These are phyloP conservation scores for Romanogobio albipinnatus DNA, from an alignment of 2,113 vertebrate species.

Conservation along the genomic window DNA sequence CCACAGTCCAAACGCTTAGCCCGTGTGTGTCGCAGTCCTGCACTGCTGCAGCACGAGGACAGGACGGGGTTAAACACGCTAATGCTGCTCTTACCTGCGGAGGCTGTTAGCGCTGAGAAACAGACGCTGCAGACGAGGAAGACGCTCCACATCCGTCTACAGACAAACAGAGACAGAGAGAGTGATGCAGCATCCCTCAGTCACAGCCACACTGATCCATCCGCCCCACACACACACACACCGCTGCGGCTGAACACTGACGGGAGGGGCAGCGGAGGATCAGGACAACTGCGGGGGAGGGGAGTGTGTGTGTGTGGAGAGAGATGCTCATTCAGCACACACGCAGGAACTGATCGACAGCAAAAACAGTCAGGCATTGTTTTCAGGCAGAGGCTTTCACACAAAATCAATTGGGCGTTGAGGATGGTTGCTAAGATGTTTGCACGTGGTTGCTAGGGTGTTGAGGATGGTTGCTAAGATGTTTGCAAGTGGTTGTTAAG, in stretches of 20 bases:
- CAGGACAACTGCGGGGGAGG: not conserved
- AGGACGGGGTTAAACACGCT: not conserved
- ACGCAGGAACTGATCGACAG: not conserved
- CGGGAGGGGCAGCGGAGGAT: slow-evolving; percentile 40
- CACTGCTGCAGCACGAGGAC: not conserved
- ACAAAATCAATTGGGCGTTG: not conserved
- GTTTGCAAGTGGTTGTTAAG: too few species aligned
- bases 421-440: not conserved
- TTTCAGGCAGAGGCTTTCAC: not conserved
- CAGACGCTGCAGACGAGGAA: slow-evolving; percentile 92
- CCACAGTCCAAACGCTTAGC: not conserved
- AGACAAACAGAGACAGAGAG: slow-evolving; percentile 34
- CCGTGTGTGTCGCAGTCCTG: not conserved
- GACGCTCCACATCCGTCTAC: slow-evolving; percentile 92
- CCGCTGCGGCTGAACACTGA: not conserved
- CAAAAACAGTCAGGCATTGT: not conserved
- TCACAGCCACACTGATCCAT: slow-evolving; percentile 67
- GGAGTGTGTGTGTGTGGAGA: not conserved
- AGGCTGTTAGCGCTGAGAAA: slow-evolving; percentile 99
- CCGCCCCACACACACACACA: slow-evolving; percentile 32
- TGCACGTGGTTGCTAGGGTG: not conserved
- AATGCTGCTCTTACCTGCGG: slow-evolving; percentile 84
- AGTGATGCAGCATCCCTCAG: slow-evolving; percentile 56
- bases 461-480: too few species aligned
- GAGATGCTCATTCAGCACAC: slow-evolving; percentile 30